Base-by-base conservation (phyloP, 2,888 invertebrate genomes). In the Phyllotreta striolata region DNA sequence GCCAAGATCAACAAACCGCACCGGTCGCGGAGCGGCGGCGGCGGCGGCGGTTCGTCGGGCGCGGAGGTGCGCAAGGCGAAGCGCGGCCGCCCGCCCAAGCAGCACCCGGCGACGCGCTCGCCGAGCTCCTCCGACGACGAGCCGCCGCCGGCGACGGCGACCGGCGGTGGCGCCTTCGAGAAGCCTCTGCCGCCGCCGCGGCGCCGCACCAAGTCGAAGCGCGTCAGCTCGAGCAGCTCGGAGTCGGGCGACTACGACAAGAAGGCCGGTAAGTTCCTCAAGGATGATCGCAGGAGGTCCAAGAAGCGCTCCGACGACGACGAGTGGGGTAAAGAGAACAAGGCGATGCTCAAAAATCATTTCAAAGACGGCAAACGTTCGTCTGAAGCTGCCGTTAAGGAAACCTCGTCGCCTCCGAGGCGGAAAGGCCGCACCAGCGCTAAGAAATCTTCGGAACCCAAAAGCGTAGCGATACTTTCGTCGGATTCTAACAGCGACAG, bases 111-210 rank as follows among this genome's bases (percentile, higher is more conserved):
- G 35, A 24, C 56, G 3, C 74, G 78, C 1, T 72, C 75, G 4
- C 74, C 76, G 4, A 78, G 78, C 62, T 81, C 81, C 63, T 81
- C 81, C 3, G 82, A 82, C 37, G 81, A 82, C 24, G 4, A 24
- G 24, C 24, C 24, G 24, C 24, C 24, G 24, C 24, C 24, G 24
- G 2, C 24, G 24, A 4, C 24, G 24, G 24, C 24, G n/a, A n/a
- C n/a, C n/a, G n/a, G 70, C 44, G 57, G 54, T 7, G 34, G 47
- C 10, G 65, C 59, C 14, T 75, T 74, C 59, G 77, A 76, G 63
- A 79, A 78, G 63, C 76, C 76, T 0, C 68, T 74, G 38, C 76
- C 75, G 1, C 72, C 74, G n/a, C 66, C 74, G 1, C 73, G 78
- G 43, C 67, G 77, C 12, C 63, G 78, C 12, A 76, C 79, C 0